Evolutionary conservation across 2,113 vertebrate genomes (phyloP).

Genomic region (Tamias sibiricus): DNA sequence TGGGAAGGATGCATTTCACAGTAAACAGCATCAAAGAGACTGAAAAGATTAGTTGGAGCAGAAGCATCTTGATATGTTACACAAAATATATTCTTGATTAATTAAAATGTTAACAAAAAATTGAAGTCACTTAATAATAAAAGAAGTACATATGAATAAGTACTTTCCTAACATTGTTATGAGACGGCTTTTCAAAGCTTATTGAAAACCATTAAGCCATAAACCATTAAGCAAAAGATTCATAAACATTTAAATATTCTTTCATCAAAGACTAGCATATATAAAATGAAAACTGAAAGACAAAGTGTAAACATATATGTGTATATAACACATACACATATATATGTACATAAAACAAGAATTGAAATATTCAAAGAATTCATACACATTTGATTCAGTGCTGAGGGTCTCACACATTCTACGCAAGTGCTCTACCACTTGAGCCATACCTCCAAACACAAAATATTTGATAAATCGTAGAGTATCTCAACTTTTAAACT

Average conservation of each 20-base stretch:
- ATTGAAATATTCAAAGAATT: background rate
- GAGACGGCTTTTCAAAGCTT: background rate
- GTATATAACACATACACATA: background rate
- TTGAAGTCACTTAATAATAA: constrained; percentile 28
- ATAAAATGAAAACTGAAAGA: constrained; percentile 22
- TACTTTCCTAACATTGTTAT: background rate
- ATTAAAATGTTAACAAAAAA: constrained; percentile 45
- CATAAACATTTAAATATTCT: constrained; percentile 28
- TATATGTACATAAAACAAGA: background rate
- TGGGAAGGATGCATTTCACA: constrained; percentile 23
- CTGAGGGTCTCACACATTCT: background rate
- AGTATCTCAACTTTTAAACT: background rate
- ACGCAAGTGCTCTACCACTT: background rate
- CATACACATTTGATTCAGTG: background rate
- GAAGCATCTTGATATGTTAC: background rate
- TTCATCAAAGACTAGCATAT: background rate
- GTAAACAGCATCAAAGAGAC: constrained; percentile 22
- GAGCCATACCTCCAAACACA: background rate
- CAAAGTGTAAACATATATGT: background rate
- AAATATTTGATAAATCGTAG: background rate
- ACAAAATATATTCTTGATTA: constrained; percentile 6
- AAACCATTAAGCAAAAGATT: background rate
- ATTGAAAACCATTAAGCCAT: background rate
- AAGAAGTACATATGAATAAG: background rate
- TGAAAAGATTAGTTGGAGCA: background rate